Evolutionary conservation across 2,113 vertebrate genomes (phyloP), one percentile per base, ranked within the genome.

Genomic region (Thomomys bottae): DNA sequence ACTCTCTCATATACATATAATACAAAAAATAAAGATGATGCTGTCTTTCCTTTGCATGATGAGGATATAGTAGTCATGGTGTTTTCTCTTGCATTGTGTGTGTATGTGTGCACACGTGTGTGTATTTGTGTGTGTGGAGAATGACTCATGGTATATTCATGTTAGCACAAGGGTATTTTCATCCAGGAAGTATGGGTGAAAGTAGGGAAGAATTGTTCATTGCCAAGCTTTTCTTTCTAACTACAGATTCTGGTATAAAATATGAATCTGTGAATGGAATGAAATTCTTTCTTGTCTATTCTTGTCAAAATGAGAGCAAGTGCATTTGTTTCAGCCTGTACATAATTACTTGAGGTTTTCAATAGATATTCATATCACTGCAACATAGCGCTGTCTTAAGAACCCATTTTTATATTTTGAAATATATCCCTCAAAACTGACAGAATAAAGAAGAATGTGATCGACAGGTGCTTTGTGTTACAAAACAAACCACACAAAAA

Each of bases 211-310:
- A 21, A 34, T 40, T 82, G 17, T 93, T 90, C 24, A n/a, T 78
- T 26, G n/a, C 75, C 68, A 63, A 45, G 34, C 36, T 86, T 87
- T 38, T 84, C 36, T 83, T 91, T 88, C 11, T 71, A 71, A 45
- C 10, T 78, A 17, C 20, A 90, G 61, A 76, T 78, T 95, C 18
- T 87, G 57, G 23, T 10, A 80, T 73, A 80, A 78, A 88, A 80
- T 57, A 42, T 89, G 86, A 88, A 92, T 83, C 78, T 38, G 59
- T 83, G 54, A 87, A 38, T 18, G 59, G 93, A 86, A 87, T 63
- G 40, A 92, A 92, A 45, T 6, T 57, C 5, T 73, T 77, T 72
- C 1, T 68, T 92, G 40, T 71, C 8, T 18, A 10, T 80, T 94
- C 14, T 80, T 86, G 45, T 63, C 34, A 92, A 49, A 9, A 14